Conservation (phyloP, 23 tunicate genomes). For the Halocynthia aurantium region DNA sequence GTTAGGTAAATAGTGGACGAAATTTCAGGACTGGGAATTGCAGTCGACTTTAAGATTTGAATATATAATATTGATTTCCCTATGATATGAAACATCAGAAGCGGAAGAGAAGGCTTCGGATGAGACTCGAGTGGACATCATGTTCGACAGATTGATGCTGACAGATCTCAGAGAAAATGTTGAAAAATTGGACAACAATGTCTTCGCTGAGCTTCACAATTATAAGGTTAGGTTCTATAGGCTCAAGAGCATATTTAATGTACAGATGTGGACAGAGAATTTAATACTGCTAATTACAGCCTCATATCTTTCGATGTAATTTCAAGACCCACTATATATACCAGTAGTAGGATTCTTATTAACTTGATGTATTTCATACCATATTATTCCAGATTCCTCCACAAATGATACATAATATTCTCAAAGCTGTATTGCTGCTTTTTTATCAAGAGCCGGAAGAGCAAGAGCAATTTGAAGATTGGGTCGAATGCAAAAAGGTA, state of each 20-base stretch:
- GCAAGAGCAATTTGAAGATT: conserved; percentile 50
- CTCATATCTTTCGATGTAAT: too few relatives aligned
- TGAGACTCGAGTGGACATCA: conserved; percentile 81
- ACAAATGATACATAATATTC: conserved; percentile 84
- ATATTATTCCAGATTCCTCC: conserved; percentile 46
- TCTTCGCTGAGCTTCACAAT: conserved; percentile 82
- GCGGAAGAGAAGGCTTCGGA: conserved; percentile 71
- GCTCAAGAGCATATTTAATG: too few relatives aligned
- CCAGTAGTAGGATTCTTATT: too few relatives aligned
- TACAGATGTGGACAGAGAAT: too few relatives aligned
- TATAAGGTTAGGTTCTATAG: conserved; percentile 44
- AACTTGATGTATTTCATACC: too few relatives aligned
- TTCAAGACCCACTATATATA: too few relatives aligned
- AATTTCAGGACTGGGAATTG: background rate
- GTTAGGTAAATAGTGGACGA: too few relatives aligned
- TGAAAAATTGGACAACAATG: conserved; percentile 62
- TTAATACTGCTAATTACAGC: too few relatives aligned
- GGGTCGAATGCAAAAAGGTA: conserved; percentile 88
- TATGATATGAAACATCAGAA: conserved; percentile 20
- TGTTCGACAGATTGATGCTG: conserved; percentile 88
- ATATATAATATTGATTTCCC: background rate
- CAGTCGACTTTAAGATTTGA: background rate
- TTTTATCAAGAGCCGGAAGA: conserved; percentile 45
- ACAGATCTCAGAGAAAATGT: conserved; percentile 87
- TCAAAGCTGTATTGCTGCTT: conserved; percentile 71